Evolutionary conservation across 2,888 invertebrate genomes (phyloP).

Genomic region (Sycophila texana): DNA sequence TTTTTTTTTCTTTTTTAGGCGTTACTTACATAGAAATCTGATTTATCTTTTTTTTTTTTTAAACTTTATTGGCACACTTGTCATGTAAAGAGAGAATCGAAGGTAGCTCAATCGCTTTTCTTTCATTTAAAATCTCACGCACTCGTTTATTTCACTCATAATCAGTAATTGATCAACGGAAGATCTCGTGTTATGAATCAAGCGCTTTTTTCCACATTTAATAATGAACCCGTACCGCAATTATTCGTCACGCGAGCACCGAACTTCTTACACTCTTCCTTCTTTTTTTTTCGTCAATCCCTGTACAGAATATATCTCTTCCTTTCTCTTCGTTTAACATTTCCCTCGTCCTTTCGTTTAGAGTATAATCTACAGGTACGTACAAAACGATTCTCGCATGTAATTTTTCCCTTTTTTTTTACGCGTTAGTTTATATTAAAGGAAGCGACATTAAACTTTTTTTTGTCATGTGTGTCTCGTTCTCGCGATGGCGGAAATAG

Average conservation of each 20-base stretch:
- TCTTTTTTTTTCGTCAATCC: not conserved
- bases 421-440: conserved; percentile 32
- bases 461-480: not conserved
- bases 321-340: conserved; percentile 30
- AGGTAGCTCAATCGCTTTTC: conserved; percentile 47
- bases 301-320: conserved; percentile 25
- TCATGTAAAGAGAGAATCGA: conserved; percentile 64
- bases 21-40: conserved; percentile 33
- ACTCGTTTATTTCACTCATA: not conserved
- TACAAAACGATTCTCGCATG: conserved; percentile 35
- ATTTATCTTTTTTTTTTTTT: conserved; percentile 30
- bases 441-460: conserved; percentile 12
- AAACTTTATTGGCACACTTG: conserved; percentile 72
- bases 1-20: conserved; percentile 27
- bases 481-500: conserved; percentile 16
- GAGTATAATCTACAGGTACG: conserved; percentile 39
- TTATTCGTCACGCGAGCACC: conserved; percentile 38
- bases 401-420: conserved; percentile 5
- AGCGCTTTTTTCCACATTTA: conserved; percentile 18
- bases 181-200: conserved; percentile 63
- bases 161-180: conserved; percentile 62
- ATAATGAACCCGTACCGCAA: conserved; percentile 46
- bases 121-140: conserved; percentile 23
- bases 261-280: conserved; percentile 19
- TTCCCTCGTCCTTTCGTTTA: conserved; percentile 17